Evolutionary conservation across 2,888 invertebrate genomes (phyloP).

Genomic region (Drosophila paracracens): DNA sequence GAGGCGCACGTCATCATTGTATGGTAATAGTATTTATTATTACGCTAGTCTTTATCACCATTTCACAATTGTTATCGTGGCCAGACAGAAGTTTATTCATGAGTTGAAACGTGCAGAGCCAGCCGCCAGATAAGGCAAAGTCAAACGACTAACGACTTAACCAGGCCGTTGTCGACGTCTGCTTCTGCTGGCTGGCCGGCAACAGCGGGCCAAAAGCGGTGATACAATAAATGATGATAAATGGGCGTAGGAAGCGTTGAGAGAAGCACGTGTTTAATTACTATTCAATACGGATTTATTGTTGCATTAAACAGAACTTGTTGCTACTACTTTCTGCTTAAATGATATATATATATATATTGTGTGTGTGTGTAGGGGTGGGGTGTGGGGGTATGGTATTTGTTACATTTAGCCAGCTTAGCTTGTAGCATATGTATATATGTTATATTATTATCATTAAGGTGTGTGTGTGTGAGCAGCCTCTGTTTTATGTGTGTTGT

Average conservation of each 20-base stretch:
- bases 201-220: slow-evolving; percentile 22
- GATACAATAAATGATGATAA: slow-evolving; percentile 8
- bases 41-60: slow-evolving; percentile 9
- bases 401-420: slow-evolving; percentile 35
- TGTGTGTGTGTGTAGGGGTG: slow-evolving; percentile 12
- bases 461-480: slow-evolving; percentile 53
- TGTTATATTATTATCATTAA: slow-evolving; percentile 21
- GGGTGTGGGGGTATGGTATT: slow-evolving; percentile 15
- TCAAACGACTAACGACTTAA: slow-evolving; percentile 6
- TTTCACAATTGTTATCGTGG: slow-evolving; percentile 34
- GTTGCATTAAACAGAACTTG: slow-evolving; percentile 42
- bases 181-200: slow-evolving; percentile 7
- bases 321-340: slow-evolving; percentile 45
- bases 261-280: slow-evolving; percentile 47
- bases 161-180: neutral
- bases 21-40: slow-evolving; percentile 4
- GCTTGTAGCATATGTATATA: slow-evolving; percentile 5
- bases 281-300: slow-evolving; percentile 53
- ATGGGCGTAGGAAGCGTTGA: neutral
- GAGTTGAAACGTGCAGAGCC: slow-evolving; percentile 11
- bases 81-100: slow-evolving; percentile 42
- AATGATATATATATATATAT: slow-evolving; percentile 29
- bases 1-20: neutral
- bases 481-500: slow-evolving; percentile 37
- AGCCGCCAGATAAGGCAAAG: slow-evolving; percentile 39